These are phyloP conservation scores for Palythoa grandis DNA, from an alignment of 92 coral and sea anemone species.

Conservation along the genomic window DNA sequence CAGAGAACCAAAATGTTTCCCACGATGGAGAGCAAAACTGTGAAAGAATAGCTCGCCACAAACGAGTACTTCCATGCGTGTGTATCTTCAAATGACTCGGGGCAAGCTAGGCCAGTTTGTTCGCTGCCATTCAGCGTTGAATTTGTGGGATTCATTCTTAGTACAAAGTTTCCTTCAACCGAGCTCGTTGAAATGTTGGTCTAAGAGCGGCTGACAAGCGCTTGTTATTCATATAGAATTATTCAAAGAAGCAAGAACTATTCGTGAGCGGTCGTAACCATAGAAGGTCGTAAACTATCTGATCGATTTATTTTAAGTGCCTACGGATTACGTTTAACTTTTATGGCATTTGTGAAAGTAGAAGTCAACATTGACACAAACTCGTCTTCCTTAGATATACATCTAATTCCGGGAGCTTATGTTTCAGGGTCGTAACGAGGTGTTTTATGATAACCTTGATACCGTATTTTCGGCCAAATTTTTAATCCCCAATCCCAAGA, in stretches of 20 bases:
- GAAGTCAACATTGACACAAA: background rate
- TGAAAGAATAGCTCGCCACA: background rate
- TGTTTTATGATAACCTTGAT: no score
- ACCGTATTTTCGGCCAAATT: no score
- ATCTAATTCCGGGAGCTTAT: slow-evolving; percentile 3
- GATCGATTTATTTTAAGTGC: no score
- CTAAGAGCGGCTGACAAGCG: background rate
- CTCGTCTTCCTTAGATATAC: background rate
- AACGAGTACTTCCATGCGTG: slow-evolving; percentile 10
- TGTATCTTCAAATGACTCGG: slow-evolving; percentile 8
- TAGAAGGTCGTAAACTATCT: background rate
- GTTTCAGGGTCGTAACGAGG: no score
- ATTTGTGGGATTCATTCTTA: slow-evolving; percentile 15
- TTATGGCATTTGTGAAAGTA: background rate
- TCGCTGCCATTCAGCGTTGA: background rate
- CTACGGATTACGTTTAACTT: background rate
- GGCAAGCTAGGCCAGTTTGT: background rate
- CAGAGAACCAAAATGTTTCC: background rate
- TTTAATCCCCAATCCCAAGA: no score
- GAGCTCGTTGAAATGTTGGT: background rate
- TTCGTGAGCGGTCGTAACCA: background rate
- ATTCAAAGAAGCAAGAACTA: slow-evolving; percentile 8
- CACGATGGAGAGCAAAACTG: slow-evolving; percentile 9
- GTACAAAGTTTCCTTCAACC: slow-evolving; percentile 3
- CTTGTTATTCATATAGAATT: background rate